Evolutionary conservation across 2,888 invertebrate genomes (phyloP), one percentile per base, ranked within the genome.

Genomic region (Alcis repandata): DNA sequence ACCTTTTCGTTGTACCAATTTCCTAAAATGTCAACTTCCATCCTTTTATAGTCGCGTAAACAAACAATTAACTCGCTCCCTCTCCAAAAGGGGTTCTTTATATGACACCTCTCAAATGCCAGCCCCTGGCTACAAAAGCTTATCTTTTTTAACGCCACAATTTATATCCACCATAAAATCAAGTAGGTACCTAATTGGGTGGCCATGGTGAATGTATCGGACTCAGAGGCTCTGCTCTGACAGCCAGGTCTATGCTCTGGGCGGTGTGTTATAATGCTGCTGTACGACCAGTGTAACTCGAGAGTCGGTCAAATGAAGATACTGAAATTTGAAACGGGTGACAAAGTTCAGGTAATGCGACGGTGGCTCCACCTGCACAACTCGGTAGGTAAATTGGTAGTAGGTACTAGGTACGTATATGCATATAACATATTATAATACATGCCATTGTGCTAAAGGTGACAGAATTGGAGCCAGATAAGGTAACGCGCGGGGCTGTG

Each of bases 121-220:
- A 60, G 45, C 48, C 36, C 8, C 48, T 22, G 40, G 52, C 33
- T 45, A 52, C 22, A 60, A 46, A 54, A 48, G 65, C 63, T 72
- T 75, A 73, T 75, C 73, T 72, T 71, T 72, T 72, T 70, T 67
- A 68, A 59, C 53, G 52, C 56, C 68, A 63, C 57, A 63, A 73
- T 71, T 73, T 73, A 72, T 70, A 56, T 60, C 54, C 32, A n/a
- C 63, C 64, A 70, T 71, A 73, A 72, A 72, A 72, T 73, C 69
- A 71, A 69, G 72, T 70, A 62, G 69, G 68, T 73, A 45, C 56
- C 45, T 56, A 71, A 72, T 73, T 71, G 69, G 66, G 67, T 60
- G 53, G 19, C 68, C 64, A 58, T 67, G 59, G 60, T 41, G 43
- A 45, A 59, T 59, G 56, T 63, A 62, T 54, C 6, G 27, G 27